These are phyloP conservation scores for Equus przewalskii DNA, from an alignment of 2,113 vertebrate species.

Conservation along the genomic window DNA sequence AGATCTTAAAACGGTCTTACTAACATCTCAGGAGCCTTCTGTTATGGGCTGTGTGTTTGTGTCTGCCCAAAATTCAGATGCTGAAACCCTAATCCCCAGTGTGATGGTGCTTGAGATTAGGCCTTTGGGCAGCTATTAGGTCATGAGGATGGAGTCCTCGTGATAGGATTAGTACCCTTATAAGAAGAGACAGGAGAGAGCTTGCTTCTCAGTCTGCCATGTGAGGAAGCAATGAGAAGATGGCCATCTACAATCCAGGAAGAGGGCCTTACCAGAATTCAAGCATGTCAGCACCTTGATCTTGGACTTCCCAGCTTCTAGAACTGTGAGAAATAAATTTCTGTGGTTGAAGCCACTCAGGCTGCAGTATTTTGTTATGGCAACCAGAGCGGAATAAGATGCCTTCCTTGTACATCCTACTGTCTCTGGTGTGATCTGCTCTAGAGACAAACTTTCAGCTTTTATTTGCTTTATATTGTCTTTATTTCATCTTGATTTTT, in stretches of 20 bases:
- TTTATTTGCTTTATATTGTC: neutral
- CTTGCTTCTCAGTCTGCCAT: neutral
- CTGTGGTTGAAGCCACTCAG: neutral
- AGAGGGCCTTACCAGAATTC: neutral
- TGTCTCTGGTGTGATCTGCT: neutral
- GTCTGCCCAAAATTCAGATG: neutral
- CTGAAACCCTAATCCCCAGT: neutral
- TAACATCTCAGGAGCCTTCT: neutral
- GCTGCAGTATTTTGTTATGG: neutral
- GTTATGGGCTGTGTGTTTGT: neutral
- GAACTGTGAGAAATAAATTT: neutral
- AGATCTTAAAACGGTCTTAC: neutral
- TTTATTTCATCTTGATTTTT: slow-evolving; percentile 32
- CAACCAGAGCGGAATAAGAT: neutral
- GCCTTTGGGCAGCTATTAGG: neutral
- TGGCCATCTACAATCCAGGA: neutral
- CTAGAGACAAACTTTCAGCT: neutral
- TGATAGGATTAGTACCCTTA: neutral
- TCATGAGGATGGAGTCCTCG: neutral
- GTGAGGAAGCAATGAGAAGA: neutral
- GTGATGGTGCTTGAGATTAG: neutral
- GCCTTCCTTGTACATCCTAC: neutral
- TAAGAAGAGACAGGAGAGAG: neutral
- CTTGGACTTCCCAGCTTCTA: neutral
- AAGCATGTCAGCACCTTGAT: no score